These are phyloP conservation scores for Coreoperca whiteheadi DNA, from an alignment of 2,113 vertebrate genomes.

Conservation along the genomic window DNA sequence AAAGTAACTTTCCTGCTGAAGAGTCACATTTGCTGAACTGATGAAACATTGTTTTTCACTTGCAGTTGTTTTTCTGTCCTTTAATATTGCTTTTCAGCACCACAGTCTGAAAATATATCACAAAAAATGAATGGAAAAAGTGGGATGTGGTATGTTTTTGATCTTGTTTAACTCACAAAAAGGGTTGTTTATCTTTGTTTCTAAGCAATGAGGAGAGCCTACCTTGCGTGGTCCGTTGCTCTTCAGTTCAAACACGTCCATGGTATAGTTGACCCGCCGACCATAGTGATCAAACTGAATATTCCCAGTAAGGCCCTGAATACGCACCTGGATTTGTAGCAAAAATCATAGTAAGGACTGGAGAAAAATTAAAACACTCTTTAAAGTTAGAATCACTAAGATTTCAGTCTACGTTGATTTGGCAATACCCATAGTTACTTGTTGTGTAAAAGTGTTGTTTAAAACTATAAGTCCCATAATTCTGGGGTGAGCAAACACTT, in stretches of 20 bases:
- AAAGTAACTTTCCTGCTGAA: constrained; percentile 11
- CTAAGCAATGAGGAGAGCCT: neutral
- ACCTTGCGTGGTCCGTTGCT: constrained; percentile 96
- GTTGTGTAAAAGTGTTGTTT: neutral
- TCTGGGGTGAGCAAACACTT: too few species aligned
- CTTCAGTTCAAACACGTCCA: constrained; percentile 98
- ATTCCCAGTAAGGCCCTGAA: constrained; percentile 97
- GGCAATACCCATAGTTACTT: neutral
- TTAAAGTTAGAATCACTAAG: neutral
- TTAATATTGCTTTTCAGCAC: neutral
- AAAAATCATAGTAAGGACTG: neutral
- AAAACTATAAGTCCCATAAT: neutral
- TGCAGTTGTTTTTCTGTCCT: neutral
- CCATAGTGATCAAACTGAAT: constrained; percentile 99
- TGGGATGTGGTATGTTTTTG: neutral
- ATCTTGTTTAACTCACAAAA: neutral
- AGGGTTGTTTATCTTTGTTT: neutral
- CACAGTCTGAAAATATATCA: neutral
- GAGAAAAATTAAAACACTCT: neutral
- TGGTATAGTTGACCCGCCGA: constrained; percentile 96
- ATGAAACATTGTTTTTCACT: neutral
- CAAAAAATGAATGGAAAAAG: neutral
- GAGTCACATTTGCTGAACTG: neutral
- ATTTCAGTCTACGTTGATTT: neutral
- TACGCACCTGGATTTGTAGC: constrained; percentile 88